These are phyloP conservation scores for Malaclemys terrapin DNA, from an alignment of 2,113 vertebrate species.

Conservation along the genomic window DNA sequence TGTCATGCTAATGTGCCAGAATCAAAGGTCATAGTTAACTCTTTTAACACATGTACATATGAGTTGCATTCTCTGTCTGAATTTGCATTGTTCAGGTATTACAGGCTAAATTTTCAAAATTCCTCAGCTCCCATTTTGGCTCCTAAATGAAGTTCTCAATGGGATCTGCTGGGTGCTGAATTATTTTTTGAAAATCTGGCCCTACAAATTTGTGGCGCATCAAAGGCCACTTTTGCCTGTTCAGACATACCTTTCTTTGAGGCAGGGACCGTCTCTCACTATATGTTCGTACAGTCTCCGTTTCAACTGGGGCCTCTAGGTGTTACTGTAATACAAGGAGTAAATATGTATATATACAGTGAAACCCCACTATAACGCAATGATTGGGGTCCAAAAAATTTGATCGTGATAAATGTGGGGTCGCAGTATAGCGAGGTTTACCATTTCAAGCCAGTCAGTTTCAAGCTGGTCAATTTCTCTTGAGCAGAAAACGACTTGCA, in stretches of 20 bases:
- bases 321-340: not conserved
- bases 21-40: not conserved
- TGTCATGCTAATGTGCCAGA: not conserved
- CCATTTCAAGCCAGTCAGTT: too few relatives aligned
- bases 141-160: not conserved
- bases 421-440: too few relatives aligned
- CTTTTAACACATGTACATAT: not conserved
- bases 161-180: not conserved
- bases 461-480: too few relatives aligned
- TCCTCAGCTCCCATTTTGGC: not conserved
- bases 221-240: not conserved
- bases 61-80: not conserved
- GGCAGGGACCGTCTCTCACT: not conserved
- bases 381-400: too few relatives aligned
- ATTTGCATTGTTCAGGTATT: not conserved
- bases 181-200: not conserved
- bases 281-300: not conserved
- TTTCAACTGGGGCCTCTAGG: not conserved
- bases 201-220: not conserved
- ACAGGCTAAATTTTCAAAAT: not conserved
- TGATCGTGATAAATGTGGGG: too few relatives aligned
- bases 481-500: too few relatives aligned
- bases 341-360: not conserved
- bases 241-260: not conserved
- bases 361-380: too few relatives aligned